Percentiles rank a stretch among this genome's conserved stretches.
Evolutionary conservation across 2,797 vertebrate species (phyloP).

Genomic region (Pantherophis alleghaniensis): DNA sequence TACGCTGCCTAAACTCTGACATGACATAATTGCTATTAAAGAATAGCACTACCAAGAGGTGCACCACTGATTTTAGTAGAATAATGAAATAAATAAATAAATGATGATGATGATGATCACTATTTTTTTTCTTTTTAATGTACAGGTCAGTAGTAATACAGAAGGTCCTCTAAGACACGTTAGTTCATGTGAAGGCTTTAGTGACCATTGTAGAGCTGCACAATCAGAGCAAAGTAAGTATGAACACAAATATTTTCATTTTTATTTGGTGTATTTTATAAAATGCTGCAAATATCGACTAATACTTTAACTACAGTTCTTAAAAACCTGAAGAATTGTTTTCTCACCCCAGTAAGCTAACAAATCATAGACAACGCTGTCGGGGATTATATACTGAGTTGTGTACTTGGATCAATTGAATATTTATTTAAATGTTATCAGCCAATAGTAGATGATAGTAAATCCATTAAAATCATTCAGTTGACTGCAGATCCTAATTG

Average conservation of each 20-base stretch:
- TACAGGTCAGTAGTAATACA: conserved; percentile 67
- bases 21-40: not conserved
- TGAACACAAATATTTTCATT: not conserved
- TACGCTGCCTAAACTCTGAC: too few relatives aligned
- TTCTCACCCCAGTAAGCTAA: not conserved
- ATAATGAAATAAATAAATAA: too few relatives aligned
- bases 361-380: not conserved
- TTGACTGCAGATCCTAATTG: not conserved
- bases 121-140: conserved; percentile 11
- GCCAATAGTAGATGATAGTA: not conserved
- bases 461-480: not conserved
- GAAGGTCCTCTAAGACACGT: conserved; percentile 81
- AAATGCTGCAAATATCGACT: not conserved
- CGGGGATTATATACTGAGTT: not conserved
- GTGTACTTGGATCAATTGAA: not conserved
- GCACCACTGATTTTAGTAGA: not conserved
- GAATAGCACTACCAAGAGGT: not conserved
- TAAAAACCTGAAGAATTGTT: not conserved
- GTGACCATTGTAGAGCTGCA: conserved; percentile 74
- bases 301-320: not conserved
- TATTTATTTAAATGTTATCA: not conserved
- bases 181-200: conserved; percentile 87
- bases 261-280: not conserved
- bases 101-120: not conserved
- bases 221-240: conserved; percentile 73